Percentiles rank a stretch among this genome's conserved stretches.
Conservation (phyloP, 2,888 invertebrate genomes). For the Blastobasis adustella region DNA sequence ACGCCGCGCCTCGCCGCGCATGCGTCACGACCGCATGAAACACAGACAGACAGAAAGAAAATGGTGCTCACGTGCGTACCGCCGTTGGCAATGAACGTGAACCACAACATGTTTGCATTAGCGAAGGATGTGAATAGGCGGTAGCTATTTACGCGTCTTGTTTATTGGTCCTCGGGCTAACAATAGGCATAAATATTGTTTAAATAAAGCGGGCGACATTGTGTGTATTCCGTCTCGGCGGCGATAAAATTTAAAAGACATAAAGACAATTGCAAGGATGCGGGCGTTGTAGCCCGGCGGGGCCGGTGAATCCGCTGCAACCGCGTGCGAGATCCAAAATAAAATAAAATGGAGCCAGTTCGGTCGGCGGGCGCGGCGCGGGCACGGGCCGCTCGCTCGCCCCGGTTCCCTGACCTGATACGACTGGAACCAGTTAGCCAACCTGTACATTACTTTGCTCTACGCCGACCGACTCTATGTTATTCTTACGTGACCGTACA, state of each 20-base stretch:
- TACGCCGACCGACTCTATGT: not conserved
- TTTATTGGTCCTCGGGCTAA: conserved; percentile 11
- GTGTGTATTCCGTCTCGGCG: no score
- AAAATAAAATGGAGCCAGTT: conserved; percentile 20
- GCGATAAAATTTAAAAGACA: no score
- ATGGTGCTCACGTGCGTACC: conserved; percentile 19
- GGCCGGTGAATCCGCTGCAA: no score
- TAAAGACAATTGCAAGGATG: no score
- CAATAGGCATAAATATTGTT: not conserved
- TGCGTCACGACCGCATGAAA: not conserved
- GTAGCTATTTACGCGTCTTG: conserved; percentile 11
- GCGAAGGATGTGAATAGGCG: not conserved
- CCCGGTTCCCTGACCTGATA: conserved; percentile 33
- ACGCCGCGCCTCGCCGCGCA: conserved; percentile 11
- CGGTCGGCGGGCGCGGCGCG: not conserved
- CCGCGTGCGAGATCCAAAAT: conserved; percentile 15
- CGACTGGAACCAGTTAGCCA: conserved; percentile 24
- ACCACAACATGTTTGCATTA: conserved; percentile 14
- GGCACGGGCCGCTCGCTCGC: conserved; percentile 21
- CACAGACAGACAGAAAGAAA: conserved; percentile 26
- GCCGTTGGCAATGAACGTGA: conserved; percentile 28
- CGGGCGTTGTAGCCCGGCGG: no score
- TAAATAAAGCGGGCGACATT: no score
- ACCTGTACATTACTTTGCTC: not conserved
- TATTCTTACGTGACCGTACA: not conserved